Base-by-base conservation (phyloP, 2,113 vertebrate species). In the Tympanuchus pallidicinctus region DNA sequence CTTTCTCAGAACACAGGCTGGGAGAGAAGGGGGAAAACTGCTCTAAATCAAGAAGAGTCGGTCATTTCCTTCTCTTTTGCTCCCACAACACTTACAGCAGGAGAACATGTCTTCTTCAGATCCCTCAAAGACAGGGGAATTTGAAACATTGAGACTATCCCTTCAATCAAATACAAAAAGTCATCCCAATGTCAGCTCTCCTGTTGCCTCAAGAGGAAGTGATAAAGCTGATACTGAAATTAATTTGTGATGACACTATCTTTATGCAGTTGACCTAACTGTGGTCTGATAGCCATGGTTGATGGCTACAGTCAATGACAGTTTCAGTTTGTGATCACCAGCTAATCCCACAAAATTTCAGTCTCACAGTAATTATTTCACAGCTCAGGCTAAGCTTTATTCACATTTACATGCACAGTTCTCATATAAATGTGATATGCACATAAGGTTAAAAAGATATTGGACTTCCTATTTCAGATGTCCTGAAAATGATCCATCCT, bases 231-330 rank as follows among this genome's bases (percentile, higher is more conserved):
- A 63, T 48, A 32, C 5, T 66, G n/a, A 14, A 13, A 20, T 40
- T 36, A 42, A 61, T 3, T 45, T 43, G 38, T 0, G 3, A 24
- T 66, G 28, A 34, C 0, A 0, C 18, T 43, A 18, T 47, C 7
- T 60, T 82, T 32, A 11, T 7, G 50, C 7, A 8, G 15, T 45
- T 52, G 67, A 32, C 17, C 47, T 32, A 74, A 69, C 34, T 40
- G 43, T 34, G 36, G 48, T 20, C 57, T 71, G 43, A 34, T 4
- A 65, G 64, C 16, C 28, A 71, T 17, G 50, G 36, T 8, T 59
- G 86, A 91, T 64, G 47, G 63, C 30, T 42, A 11, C 24, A 71
- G 13, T 28, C 59, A n/a, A 45, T 34, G 38, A 22, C 50, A 30
- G 42, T 45, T 43, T 77, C 43, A 18, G 27, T 45, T 24, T 56